Percentiles rank a stretch among this genome's conserved stretches.
Evolutionary conservation across 2,113 vertebrate species (phyloP).

Genomic region (Ochotona curzoniae): DNA sequence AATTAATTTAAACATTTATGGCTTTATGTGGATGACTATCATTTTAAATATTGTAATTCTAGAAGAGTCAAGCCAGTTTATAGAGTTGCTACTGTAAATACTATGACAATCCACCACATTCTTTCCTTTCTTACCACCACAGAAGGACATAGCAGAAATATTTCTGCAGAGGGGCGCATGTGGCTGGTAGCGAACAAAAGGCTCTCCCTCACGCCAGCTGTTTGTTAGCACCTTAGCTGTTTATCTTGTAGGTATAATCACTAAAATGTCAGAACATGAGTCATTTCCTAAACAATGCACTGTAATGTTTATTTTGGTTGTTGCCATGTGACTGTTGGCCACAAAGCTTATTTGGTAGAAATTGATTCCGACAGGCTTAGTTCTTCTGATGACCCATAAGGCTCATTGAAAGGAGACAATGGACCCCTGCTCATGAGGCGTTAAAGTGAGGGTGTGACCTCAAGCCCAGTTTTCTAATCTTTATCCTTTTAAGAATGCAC

Average conservation of each 20-base stretch:
- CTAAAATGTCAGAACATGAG: conserved; percentile 58
- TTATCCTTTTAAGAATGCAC: conserved; percentile 42
- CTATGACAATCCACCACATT: not conserved
- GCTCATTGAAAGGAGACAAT: not conserved
- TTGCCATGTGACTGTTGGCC: conserved; percentile 72
- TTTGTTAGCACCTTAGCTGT: not conserved
- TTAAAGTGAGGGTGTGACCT: not conserved
- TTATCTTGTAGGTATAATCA: conserved; percentile 44
- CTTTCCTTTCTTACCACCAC: not conserved
- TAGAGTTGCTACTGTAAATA: not conserved
- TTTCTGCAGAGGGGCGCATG: not conserved
- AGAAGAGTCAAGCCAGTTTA: not conserved
- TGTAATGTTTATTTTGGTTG: conserved; percentile 66
- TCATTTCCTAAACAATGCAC: conserved; percentile 71
- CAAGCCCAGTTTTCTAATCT: conserved; percentile 51
- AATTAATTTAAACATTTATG: conserved; percentile 21
- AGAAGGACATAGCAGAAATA: not conserved
- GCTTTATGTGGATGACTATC: not conserved
- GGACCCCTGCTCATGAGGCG: not conserved
- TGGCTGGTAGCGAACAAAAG: not conserved
- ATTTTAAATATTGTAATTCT: not conserved
- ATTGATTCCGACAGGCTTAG: not conserved
- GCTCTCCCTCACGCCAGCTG: not conserved
- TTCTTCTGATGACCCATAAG: not conserved
- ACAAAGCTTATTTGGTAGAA: not conserved